A percentile compares a stretch with the other conserved stretches of the same genome.
phyloP scores from a whole-genome alignment of 1,140 invertebrate species.

The Philaenus spumarius region DNA sequence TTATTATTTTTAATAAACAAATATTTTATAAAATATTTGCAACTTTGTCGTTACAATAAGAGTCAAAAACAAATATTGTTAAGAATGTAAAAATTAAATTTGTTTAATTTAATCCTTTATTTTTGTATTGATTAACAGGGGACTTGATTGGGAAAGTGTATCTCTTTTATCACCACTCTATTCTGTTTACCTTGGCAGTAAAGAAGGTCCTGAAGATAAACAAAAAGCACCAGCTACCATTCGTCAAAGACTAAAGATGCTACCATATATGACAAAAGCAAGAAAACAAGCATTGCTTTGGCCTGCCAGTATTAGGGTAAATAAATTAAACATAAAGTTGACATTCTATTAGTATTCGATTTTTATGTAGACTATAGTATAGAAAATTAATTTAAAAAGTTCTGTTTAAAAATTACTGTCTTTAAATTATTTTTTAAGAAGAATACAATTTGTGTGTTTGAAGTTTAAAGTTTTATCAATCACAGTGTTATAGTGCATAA shows the following conservation, averaged over 20 bases:
- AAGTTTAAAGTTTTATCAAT: background rate
- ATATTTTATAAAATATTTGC: too few relatives aligned
- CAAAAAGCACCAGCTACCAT: slow-evolving; percentile 68
- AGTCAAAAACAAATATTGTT: too few relatives aligned
- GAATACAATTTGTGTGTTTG: slow-evolving; percentile 1
- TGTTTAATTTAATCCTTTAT: too few relatives aligned
- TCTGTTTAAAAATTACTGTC: too few relatives aligned
- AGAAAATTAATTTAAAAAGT: too few relatives aligned
- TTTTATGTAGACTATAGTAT: too few relatives aligned
- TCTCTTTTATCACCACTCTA: slow-evolving; percentile 65
- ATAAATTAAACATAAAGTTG: background rate
- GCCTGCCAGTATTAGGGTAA: slow-evolving; percentile 70
- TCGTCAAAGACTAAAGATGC: slow-evolving; percentile 73
- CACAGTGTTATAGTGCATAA: background rate
- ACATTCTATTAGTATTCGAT: background rate
- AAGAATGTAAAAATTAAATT: too few relatives aligned
- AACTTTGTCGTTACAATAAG: too few relatives aligned
- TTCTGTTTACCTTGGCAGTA: slow-evolving; percentile 65
- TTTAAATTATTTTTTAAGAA: too few relatives aligned
- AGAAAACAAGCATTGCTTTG: slow-evolving; percentile 70
- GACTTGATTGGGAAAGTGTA: slow-evolving; percentile 67
- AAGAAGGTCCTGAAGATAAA: slow-evolving; percentile 48
- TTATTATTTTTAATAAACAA: too few relatives aligned
- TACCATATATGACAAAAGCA: slow-evolving; percentile 75
- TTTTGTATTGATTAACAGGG: slow-evolving; percentile 51